Evolutionary conservation across 2,113 vertebrate species (phyloP), one percentile per base, ranked within the genome.

Genomic region (Saguinus imperator): DNA sequence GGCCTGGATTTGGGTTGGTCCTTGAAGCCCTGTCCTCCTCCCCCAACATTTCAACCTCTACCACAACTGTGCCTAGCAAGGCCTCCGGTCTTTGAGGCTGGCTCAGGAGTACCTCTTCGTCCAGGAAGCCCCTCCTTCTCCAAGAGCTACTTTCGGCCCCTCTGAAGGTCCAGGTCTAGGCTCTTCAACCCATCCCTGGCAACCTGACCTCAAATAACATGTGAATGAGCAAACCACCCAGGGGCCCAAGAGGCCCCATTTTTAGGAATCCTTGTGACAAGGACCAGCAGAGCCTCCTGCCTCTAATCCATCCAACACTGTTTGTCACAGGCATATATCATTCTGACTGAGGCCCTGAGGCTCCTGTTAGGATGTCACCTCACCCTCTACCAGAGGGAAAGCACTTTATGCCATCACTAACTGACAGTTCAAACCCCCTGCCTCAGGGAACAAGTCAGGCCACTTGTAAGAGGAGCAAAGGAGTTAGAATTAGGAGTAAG

Each of bases 231-330:
- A 70, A 89, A 82, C n/a, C 73, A 57, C 7, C 45, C 48, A 27
- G 43, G 17, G 25, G 52, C 55, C 45, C 64, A 58, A 5, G 80
- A 35, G 43, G 45, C 43, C 35, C 76, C 37, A 35, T 76, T 68
- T 95, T 84, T 85, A 93, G 58, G 80, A 86, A 84, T 40, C 64
- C 52, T 58, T 70, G 45, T 50, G 75, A 77, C 70, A 86, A 81
- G 89, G 35, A 87, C 64, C 18, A 82, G 50, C n/a, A 92, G 66
- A 45, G 35, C 20, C 45, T 72, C 43, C 83, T 72, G 77, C 61
- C 23, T 77, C 16, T 21, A 17, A 64, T 18, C 45, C 10, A 45
- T 12, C 25, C 66, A 77, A 35, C 8, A 77, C 55, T 40, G 45
- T 5, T 5, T 17, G 50, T 55, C 75, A 70, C 17, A 43, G n/a